A percentile compares a stretch with the other conserved stretches of the same genome.
Conservation (phyloP, 2,797 vertebrate genomes). For the Picus viridis region DNA sequence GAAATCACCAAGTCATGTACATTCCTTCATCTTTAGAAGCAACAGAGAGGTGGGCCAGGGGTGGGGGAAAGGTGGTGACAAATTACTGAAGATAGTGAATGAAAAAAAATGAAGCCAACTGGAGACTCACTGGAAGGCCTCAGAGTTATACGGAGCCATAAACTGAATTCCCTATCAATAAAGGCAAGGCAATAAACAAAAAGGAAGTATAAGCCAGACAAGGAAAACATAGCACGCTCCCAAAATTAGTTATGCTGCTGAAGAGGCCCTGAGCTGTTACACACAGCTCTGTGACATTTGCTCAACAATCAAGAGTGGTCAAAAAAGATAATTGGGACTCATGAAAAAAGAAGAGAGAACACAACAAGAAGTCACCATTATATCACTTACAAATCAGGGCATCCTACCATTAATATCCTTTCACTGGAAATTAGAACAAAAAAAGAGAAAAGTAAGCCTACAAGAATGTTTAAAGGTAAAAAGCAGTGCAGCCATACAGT, state of each 20-base stretch:
- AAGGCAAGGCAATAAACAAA: neutral
- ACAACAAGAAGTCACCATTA: neutral
- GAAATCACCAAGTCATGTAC: neutral
- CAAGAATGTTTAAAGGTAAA: constrained; percentile 21
- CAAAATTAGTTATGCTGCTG: neutral
- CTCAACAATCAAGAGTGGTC: neutral
- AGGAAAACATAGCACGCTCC: neutral
- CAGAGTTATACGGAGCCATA: neutral
- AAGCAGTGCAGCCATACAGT: neutral
- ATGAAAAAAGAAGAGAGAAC: neutral
- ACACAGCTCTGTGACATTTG: neutral
- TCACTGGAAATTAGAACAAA: neutral
- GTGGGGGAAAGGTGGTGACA: neutral
- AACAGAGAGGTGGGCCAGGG: neutral
- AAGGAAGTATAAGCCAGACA: neutral
- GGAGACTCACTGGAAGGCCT: neutral
- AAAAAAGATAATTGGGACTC: neutral
- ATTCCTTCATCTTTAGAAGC: neutral
- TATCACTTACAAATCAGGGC: neutral
- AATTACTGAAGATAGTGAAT: neutral
- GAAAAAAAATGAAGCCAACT: neutral
- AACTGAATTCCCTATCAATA: neutral
- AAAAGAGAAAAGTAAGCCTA: constrained; percentile 11
- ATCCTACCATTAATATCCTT: neutral
- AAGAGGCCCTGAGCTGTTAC: neutral